Evolutionary conservation across 2,113 vertebrate genomes (phyloP).

Genomic region (Trinectes maculatus): DNA sequence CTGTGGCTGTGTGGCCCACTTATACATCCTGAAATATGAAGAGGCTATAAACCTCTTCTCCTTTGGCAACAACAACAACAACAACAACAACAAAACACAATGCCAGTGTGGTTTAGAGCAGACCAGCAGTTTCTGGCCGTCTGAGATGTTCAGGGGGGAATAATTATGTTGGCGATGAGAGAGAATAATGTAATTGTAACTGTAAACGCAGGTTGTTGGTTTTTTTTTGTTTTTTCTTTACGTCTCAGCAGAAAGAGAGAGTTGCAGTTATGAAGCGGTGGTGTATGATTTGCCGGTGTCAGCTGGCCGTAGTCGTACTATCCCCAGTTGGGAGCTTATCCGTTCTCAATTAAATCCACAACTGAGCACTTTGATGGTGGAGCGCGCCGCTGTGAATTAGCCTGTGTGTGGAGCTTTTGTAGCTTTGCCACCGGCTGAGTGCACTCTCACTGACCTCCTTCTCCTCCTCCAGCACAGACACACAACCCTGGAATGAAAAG

Average conservation of each 20-base stretch:
- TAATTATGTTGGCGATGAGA: conserved; percentile 44
- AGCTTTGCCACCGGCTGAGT: conserved; percentile 61
- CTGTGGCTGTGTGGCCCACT: neutral
- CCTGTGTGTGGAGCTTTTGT: conserved; percentile 63
- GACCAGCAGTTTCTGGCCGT: conserved; percentile 26
- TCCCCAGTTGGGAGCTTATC: conserved; percentile 69
- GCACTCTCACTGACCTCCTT: conserved; percentile 68
- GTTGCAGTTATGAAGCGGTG: conserved; percentile 53
- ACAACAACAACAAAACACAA: neutral
- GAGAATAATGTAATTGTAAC: conserved; percentile 40
- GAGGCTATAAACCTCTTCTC: neutral
- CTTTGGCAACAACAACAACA: neutral
- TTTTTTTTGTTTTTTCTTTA: too few relatives aligned
- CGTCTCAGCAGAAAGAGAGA: conserved; percentile 58
- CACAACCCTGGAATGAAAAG: conserved; percentile 47
- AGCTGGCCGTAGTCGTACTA: conserved; percentile 55
- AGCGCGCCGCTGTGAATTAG: conserved; percentile 65
- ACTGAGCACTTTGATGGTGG: conserved; percentile 67
- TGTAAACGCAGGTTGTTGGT: conserved; percentile 15
- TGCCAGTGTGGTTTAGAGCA: neutral
- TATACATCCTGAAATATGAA: neutral
- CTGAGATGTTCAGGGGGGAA: conserved; percentile 23
- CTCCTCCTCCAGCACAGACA: conserved; percentile 52
- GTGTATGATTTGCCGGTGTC: conserved; percentile 65
- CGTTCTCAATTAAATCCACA: conserved; percentile 74